A percentile compares a stretch with the other conserved stretches of the same genome.
phyloP scores from a whole-genome alignment of 2,888 invertebrate species.

The Bhutanitis thaidina region DNA sequence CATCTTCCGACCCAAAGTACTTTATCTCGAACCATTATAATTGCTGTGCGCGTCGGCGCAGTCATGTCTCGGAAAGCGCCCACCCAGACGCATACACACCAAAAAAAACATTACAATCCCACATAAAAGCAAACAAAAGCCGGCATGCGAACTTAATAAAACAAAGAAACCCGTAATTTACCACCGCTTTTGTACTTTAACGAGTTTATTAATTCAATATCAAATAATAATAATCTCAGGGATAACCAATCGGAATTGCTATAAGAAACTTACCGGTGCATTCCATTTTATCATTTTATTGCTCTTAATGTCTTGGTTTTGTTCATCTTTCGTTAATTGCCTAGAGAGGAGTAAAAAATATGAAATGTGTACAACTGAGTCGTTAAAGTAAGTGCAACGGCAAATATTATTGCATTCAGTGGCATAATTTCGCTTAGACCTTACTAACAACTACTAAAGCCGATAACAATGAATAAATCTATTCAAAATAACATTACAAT shows the following conservation, averaged over 20 bases:
- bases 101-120: constrained; percentile 64
- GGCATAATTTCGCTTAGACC: no score
- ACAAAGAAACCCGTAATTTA: constrained; percentile 70
- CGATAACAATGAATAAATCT: no score
- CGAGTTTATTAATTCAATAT: constrained; percentile 79
- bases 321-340: constrained; percentile 50
- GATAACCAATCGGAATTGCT: constrained; percentile 68
- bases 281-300: constrained; percentile 68
- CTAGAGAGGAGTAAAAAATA: neutral
- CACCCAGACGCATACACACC: constrained; percentile 66
- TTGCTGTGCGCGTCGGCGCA: constrained; percentile 60
- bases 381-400: no score
- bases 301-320: constrained; percentile 47
- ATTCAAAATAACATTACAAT: no score
- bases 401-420: no score
- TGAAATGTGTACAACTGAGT: neutral
- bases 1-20: constrained; percentile 56
- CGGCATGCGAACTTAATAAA: constrained; percentile 74
- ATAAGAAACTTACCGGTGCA: constrained; percentile 68
- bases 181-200: constrained; percentile 73
- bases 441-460: no score
- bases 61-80: constrained; percentile 68
- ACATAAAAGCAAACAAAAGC: constrained; percentile 73
- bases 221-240: constrained; percentile 76
- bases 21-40: constrained; percentile 55